Base-by-base conservation (phyloP, 2,888 invertebrate species). In the Leucania comma region DNA sequence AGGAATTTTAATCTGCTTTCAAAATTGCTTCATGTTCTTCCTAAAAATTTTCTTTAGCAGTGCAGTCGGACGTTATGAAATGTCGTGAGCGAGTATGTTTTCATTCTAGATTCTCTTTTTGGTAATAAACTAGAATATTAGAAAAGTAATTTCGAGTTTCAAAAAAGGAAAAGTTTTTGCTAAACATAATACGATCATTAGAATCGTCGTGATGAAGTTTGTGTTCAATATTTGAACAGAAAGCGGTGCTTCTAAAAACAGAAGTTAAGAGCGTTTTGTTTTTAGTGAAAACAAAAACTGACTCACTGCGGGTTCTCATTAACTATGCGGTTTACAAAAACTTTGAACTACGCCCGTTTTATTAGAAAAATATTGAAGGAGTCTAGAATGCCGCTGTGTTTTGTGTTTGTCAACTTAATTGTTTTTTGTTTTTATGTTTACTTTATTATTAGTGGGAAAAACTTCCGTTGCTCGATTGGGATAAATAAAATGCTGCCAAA, bases 211-310 rank as follows among this genome's bases (percentile, higher is more conserved):
- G 93, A 90, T 92, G 90, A 90, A 84, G 85, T 85, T 81, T 81
- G 72, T 80, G 82, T 88, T 86, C 84, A 90, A 91, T 93, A 90
- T 94, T 94, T 92, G 87, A 87, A 86, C 88, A 89, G 88, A 83
- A 86, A 68, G 75, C 59, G 71, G 84, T 85, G 89, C 90, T 92
- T 93, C 87, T 88, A 91, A 93, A 94, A 94, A 95, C 95, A 95
- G 94, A 92, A 94, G 95, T 94, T 93, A 88, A 93, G 90, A 92
- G 93, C 89, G 80, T 87, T 89, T 91, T 93, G 94, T 94, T 94
- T 91, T 93, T 87, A 91, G 66, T 92, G 85, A 92, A 92, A 95
- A 94, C 93, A 94, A 90, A 93, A 92, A 90, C 87, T 84, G 73
- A 70, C 78, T 85, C 81, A 79, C 83, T 72, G 80, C 72, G 73